Evolutionary conservation across 2,888 invertebrate genomes (phyloP), one percentile per base, ranked within the genome.

Genomic region (Craniophora ligustri): DNA sequence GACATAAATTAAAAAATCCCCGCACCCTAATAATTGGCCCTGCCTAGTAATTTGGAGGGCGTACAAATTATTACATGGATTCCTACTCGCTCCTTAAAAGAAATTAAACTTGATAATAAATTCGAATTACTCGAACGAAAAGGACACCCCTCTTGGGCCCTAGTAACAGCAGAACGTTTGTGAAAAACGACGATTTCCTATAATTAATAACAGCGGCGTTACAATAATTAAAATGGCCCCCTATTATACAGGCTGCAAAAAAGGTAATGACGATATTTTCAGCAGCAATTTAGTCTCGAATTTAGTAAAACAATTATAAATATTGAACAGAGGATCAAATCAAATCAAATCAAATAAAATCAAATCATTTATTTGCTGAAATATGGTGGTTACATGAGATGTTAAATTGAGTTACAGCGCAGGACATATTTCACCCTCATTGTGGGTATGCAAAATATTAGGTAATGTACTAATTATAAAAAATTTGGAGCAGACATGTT

Each of bases 161-260:
- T 40, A 41, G 31, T 46, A 42, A 40, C 53, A 45, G 41, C n/a
- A 23, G 35, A 62, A 58, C 10, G 38, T 28, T 31, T 46, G 10
- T 7, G 16, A 42, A 50, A 66, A 67, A 63, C 49, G 67, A 63
- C 49, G 48, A 49, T 67, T 58, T 53, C 18, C 67, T 58, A 63
- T 50, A 66, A 67, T 66, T 31, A 63, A 67, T 67, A 50, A 28
- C 36, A 19, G 15, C 13, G 8, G 13, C 34, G 31, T 40, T 35
- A 49, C 58, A 67, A 62, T 66, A 63, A 66, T 66, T 67, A 66
- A 67, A 66, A 66, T 44, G 53, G 32, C 6, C 6, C 13, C 11
- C 14, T 66, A n/a, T 57, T 26, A 21, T 54, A 30, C 7, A 35
- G 26, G 3, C 26, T 23, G 10, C 10, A 10, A 3, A 26, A 26